These are phyloP conservation scores for Poicephalus meyeri DNA, from an alignment of 2,113 vertebrate species.

Conservation along the genomic window DNA sequence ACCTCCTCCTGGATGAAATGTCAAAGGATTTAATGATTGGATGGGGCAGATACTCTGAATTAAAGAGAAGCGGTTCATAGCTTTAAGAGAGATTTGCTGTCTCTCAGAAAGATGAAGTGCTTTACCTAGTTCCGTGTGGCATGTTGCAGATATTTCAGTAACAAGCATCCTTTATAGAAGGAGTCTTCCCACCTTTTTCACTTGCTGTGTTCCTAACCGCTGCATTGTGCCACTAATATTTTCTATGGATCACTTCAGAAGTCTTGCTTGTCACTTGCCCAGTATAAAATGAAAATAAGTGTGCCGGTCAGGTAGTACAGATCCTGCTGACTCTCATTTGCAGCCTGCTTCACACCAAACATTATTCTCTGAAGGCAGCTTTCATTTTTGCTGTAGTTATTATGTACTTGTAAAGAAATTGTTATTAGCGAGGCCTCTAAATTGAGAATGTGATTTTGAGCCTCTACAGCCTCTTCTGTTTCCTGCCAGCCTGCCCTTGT, in stretches of 20 bases:
- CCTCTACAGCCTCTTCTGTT: background rate
- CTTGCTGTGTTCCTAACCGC: background rate
- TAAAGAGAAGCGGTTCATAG: background rate
- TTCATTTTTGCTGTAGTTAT: background rate
- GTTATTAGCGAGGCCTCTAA: background rate
- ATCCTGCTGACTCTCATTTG: background rate
- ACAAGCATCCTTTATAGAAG: background rate
- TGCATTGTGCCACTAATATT: rapidly evolving
- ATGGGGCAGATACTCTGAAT: background rate
- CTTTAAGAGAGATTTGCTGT: background rate
- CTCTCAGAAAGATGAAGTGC: background rate
- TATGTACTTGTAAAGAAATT: background rate
- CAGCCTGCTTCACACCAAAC: background rate
- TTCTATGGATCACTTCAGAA: background rate
- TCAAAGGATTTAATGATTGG: background rate
- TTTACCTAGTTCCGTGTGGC: background rate
- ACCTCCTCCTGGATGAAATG: background rate
- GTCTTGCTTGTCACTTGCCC: background rate
- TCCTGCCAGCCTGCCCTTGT: background rate
- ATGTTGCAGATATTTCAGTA: background rate
- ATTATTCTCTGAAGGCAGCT: background rate
- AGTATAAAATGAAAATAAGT: background rate
- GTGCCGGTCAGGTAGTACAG: background rate
- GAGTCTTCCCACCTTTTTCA: background rate
- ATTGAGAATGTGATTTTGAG: background rate